phyloP scores from a whole-genome alignment of 2,113 vertebrate genomes.

The Piaya cayana region DNA sequence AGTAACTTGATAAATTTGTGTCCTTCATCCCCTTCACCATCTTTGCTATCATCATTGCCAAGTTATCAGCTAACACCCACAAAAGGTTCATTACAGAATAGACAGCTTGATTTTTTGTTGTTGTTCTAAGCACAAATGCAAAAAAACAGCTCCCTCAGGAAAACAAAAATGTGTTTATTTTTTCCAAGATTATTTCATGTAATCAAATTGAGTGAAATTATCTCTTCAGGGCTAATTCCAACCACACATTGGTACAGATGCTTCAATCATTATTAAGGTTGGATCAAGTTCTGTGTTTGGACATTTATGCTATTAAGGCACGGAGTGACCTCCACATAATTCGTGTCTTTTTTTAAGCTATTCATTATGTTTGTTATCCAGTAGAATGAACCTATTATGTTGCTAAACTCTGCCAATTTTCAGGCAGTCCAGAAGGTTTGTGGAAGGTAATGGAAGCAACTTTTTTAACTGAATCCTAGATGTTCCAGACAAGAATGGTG shows the following conservation, averaged over 20 bases:
- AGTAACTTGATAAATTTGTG: not conserved
- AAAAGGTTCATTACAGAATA: not conserved
- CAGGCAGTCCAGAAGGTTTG: not conserved
- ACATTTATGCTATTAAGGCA: not conserved
- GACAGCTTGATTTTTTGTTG: not conserved
- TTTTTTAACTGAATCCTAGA: not conserved
- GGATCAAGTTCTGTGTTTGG: not conserved
- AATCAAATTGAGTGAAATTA: not conserved
- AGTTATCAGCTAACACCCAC: not conserved
- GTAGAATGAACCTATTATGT: not conserved
- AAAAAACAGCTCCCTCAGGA: not conserved
- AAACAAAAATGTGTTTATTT: not conserved
- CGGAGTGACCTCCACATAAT: not conserved
- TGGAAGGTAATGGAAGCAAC: not conserved
- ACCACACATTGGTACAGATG: not conserved
- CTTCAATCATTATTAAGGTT: not conserved
- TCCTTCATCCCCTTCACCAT: not conserved
- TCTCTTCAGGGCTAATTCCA: not conserved
- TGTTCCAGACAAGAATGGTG: accelerated
- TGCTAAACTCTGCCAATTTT: not conserved
- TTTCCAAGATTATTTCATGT: not conserved
- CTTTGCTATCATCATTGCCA: not conserved
- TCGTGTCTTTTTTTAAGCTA: not conserved
- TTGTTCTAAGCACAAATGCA: not conserved
- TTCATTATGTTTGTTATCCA: not conserved